Evolutionary conservation across 2,797 vertebrate genomes (phyloP).

Genomic region (Spinibarbus caldwelli): DNA sequence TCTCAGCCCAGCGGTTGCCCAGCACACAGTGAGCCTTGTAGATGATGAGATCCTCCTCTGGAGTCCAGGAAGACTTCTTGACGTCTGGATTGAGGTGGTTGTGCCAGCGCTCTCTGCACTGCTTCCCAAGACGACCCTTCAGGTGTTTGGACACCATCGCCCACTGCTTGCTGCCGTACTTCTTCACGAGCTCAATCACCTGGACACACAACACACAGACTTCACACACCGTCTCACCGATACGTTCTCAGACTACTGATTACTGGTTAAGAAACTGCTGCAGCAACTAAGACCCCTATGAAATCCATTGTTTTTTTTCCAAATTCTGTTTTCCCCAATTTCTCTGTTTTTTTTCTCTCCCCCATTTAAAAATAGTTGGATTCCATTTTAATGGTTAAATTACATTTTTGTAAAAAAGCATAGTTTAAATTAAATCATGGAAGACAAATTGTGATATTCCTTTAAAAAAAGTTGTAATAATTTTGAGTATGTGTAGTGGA

Average conservation of each 20-base stretch:
- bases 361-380: no score
- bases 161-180: conserved; percentile 96
- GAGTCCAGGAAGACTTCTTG: conserved; percentile 97
- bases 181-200: conserved; percentile 96
- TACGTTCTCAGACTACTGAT: background rate
- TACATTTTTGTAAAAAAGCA: no score
- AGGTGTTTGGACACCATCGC: conserved; percentile 94
- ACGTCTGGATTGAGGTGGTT: conserved; percentile 98
- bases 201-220: conserved; percentile 59
- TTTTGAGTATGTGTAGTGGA: no score
- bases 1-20: conserved; percentile 98
- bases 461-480: no score
- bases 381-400: no score
- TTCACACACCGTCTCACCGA: background rate
- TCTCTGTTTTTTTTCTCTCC: no score
- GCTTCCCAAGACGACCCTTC: conserved; percentile 94
- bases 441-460: no score
- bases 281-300: background rate
- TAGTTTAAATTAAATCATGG: no score
- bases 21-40: conserved; percentile 93
- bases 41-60: conserved; percentile 95
- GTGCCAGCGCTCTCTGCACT: conserved; percentile 98
- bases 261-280: background rate
- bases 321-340: no score
- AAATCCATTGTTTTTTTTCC: background rate